Evolutionary conservation across 2,888 invertebrate species (phyloP).

Genomic region (Drosophila borealis): DNA sequence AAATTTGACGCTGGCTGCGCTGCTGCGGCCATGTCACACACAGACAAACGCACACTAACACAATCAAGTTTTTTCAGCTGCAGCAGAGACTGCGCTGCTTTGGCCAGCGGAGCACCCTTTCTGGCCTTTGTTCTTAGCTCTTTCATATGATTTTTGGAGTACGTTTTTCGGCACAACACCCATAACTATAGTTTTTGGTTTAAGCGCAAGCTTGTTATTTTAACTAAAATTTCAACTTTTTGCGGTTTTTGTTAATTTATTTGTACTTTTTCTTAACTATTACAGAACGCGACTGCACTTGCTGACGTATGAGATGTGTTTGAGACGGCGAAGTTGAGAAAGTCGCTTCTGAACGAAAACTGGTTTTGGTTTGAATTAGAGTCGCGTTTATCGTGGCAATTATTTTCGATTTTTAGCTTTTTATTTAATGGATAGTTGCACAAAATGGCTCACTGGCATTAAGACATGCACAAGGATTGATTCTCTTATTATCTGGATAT

Average conservation of each 20-base stretch:
- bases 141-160: slow-evolving; percentile 31
- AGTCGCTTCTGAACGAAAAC: slow-evolving; percentile 37
- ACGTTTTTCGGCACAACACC: slow-evolving; percentile 13
- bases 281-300: slow-evolving; percentile 39
- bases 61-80: slow-evolving; percentile 61
- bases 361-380: slow-evolving; percentile 36
- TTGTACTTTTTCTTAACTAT: slow-evolving; percentile 1
- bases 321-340: slow-evolving; percentile 22
- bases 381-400: background rate
- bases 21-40: slow-evolving; percentile 12
- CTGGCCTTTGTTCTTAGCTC: slow-evolving; percentile 38
- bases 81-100: slow-evolving; percentile 45
- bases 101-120: slow-evolving; percentile 69
- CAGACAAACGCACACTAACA: slow-evolving; percentile 31
- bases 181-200: slow-evolving; percentile 12
- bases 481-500: background rate
- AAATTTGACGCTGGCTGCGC: slow-evolving; percentile 62
- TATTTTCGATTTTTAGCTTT: background rate
- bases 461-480: accelerated
- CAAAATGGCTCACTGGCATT: background rate
- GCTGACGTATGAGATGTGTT: slow-evolving; percentile 50
- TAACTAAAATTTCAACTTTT: background rate
- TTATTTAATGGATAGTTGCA: background rate
- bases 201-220: slow-evolving; percentile 2
- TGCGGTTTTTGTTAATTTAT: background rate